Percentiles rank a stretch among this genome's conserved stretches.
phyloP scores from a whole-genome alignment of 2,113 vertebrate genomes.

The Dicerorhinus sumatrensis region DNA sequence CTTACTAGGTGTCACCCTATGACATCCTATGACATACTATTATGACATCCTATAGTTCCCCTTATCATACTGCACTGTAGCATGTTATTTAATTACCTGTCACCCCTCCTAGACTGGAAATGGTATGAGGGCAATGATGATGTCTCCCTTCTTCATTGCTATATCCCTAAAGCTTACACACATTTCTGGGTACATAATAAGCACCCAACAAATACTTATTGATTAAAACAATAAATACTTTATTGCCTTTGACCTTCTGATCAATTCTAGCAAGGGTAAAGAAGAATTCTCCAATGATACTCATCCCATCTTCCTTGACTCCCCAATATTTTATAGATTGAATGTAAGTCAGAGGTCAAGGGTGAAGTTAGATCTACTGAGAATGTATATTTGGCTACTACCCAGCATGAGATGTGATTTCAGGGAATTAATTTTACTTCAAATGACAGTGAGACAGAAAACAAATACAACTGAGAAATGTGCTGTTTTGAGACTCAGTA shows the following conservation, averaged over 20 bases:
- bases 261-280: background rate
- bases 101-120: background rate
- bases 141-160: background rate
- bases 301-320: background rate
- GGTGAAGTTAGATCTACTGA: background rate
- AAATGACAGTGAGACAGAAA: background rate
- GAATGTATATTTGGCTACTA: background rate
- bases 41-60: background rate
- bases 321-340: background rate
- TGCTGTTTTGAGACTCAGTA: conserved; percentile 33
- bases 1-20: background rate
- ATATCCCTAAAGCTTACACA: background rate
- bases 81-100: background rate
- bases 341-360: background rate
- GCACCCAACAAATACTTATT: background rate
- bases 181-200: background rate
- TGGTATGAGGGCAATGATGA: background rate
- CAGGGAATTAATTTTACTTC: background rate
- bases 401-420: background rate
- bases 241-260: background rate
- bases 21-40: background rate
- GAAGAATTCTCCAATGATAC: background rate
- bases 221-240: background rate
- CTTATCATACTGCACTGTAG: background rate
- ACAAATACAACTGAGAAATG: conserved; percentile 36